Conservation (phyloP, 2,113 vertebrate genomes). For the Prunella fulvescens region DNA sequence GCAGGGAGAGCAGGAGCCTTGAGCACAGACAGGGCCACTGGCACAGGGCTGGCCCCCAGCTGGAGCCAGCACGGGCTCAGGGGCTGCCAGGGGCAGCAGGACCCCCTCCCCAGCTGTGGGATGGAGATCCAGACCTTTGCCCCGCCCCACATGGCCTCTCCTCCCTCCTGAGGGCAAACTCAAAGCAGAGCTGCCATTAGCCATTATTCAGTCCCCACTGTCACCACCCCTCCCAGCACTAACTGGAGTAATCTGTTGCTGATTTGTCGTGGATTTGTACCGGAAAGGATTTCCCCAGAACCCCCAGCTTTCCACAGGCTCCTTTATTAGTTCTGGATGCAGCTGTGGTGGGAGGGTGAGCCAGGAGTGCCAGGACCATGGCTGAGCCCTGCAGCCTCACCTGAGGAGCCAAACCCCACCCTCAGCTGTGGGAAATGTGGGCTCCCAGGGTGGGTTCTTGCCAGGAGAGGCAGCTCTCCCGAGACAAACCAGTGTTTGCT, state of each 20-base stretch:
- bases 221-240: not conserved
- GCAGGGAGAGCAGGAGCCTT: not conserved
- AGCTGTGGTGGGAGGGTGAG: not conserved
- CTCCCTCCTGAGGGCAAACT: not conserved
- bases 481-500: not conserved
- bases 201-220: not conserved
- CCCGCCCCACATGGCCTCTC: accelerated
- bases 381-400: not conserved
- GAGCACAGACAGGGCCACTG: not conserved
- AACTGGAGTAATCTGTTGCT: not conserved
- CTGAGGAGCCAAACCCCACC: not conserved
- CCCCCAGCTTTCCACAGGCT: not conserved
- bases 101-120: not conserved
- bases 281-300: slow-evolving; percentile 8
- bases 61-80: not conserved
- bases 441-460: accelerated
- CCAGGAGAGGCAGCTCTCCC: not conserved
- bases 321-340: not conserved
- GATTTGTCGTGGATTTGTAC: slow-evolving; percentile 34
- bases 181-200: accelerated
- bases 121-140: not conserved
- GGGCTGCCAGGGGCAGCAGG: not conserved
- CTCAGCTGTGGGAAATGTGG: not conserved
- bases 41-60: not conserved
- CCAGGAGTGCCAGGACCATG: not conserved